These are phyloP conservation scores for Melanotaenia parkinsoni DNA, from an alignment of 2,797 vertebrate genomes.

Conservation along the genomic window DNA sequence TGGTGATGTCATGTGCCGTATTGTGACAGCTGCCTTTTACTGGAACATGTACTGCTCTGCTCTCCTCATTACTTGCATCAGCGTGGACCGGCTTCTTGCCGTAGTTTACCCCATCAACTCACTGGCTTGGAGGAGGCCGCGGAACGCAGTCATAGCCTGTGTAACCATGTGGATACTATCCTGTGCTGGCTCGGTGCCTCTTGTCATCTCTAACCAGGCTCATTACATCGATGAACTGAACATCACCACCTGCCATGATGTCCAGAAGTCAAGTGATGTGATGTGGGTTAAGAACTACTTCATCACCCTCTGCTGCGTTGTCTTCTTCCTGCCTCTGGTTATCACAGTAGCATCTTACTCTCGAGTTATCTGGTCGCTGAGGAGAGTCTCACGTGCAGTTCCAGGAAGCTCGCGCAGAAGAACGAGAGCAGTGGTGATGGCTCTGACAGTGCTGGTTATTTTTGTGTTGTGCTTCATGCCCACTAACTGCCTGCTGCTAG, in stretches of 20 bases:
- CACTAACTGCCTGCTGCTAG: slow-evolving; percentile 87
- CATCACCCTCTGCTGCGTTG: slow-evolving; percentile 78
- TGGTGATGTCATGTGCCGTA: slow-evolving; percentile 84
- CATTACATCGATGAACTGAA: slow-evolving; percentile 67
- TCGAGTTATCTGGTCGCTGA: slow-evolving; percentile 85
- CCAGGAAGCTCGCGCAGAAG: slow-evolving; percentile 76
- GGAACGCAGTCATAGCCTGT: slow-evolving; percentile 77
- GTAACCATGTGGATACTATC: slow-evolving; percentile 85
- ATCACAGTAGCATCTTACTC: slow-evolving; percentile 85
- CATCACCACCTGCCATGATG: slow-evolving; percentile 91
- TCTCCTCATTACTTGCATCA: slow-evolving; percentile 89
- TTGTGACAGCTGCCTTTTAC: slow-evolving; percentile 88
- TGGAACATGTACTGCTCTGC: slow-evolving; percentile 95
- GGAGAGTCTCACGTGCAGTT: slow-evolving; percentile 31
- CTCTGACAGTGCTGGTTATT: slow-evolving; percentile 84
- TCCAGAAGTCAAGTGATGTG: slow-evolving; percentile 61
- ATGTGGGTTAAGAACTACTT: slow-evolving; percentile 78
- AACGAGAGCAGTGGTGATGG: slow-evolving; percentile 84
- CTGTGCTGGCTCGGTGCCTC: slow-evolving; percentile 81
- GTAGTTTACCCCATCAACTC: slow-evolving; percentile 90
- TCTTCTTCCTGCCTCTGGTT: slow-evolving; percentile 88
- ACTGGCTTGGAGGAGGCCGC: slow-evolving; percentile 85
- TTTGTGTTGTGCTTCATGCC: slow-evolving; percentile 91
- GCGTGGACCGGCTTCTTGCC: slow-evolving; percentile 89
- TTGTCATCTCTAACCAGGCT: slow-evolving; percentile 85